Conservation (phyloP, 2,113 vertebrate genomes). For the Oncorhynchus keta region DNA sequence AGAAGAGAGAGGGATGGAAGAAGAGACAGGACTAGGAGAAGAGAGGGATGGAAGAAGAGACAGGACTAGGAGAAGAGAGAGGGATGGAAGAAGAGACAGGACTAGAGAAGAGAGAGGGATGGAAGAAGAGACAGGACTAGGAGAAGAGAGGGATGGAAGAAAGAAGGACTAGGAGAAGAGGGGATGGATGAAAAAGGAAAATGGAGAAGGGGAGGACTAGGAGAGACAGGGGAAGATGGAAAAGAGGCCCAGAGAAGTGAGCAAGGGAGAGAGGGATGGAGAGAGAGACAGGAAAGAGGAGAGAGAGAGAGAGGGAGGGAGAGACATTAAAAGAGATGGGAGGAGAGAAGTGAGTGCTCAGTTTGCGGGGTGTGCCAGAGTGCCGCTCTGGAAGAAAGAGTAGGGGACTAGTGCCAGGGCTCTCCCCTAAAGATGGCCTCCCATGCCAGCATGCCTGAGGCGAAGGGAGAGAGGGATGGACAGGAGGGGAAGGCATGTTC, state of each 20-base stretch:
- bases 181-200: not conserved
- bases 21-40: too few relatives aligned
- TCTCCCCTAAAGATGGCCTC: slow-evolving; percentile 41
- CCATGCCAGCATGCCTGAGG: slow-evolving; percentile 29
- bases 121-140: too few relatives aligned
- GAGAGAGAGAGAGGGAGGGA: not conserved
- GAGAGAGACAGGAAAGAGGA: not conserved
- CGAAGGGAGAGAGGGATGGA: not conserved
- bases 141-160: not conserved
- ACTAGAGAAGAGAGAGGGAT: too few relatives aligned
- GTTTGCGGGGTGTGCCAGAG: slow-evolving; percentile 19
- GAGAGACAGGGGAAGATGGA: not conserved
- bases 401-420: slow-evolving; percentile 41
- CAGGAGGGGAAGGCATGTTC: not conserved
- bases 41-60: not conserved
- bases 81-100: not conserved
- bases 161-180: not conserved
- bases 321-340: not conserved
- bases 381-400: slow-evolving; percentile 19
- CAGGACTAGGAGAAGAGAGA: not conserved
- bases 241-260: not conserved
- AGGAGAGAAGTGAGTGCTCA: not conserved
- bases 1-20: not conserved
- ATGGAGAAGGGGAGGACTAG: not conserved
- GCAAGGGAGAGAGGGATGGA: not conserved